Percentiles rank a stretch among this genome's conserved stretches.
These are phyloP conservation scores for Hirudinaria manillensis DNA, from an alignment of 2,888 invertebrate genomes.

Conservation along the genomic window DNA sequence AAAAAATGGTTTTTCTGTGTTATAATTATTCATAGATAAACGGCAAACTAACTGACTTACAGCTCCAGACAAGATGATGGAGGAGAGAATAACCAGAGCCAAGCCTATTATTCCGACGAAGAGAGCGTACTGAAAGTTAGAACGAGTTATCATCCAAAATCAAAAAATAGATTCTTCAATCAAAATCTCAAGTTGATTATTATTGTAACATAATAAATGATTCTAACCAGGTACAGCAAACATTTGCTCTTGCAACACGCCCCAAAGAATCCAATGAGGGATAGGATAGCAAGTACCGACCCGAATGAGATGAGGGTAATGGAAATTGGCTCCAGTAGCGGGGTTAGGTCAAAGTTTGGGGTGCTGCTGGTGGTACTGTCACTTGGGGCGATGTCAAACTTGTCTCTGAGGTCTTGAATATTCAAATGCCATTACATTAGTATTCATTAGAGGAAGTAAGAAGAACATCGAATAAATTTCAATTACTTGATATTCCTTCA, in stretches of 20 bases:
- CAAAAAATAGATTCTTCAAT: too few species aligned
- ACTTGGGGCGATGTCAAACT: background rate
- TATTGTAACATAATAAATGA: background rate
- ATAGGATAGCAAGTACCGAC: background rate
- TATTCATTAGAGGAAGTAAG: too few species aligned
- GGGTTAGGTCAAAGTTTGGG: background rate
- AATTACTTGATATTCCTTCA: background rate
- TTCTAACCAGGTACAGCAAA: background rate
- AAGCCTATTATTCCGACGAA: background rate
- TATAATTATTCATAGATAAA: background rate
- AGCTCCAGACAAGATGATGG: background rate
- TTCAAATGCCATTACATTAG: too few species aligned
- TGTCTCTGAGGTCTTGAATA: too few species aligned
- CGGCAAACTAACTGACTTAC: background rate
- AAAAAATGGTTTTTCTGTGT: background rate
- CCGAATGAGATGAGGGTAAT: slow-evolving; percentile 1
- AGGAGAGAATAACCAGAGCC: background rate
- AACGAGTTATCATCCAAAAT: background rate
- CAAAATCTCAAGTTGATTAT: too few species aligned
- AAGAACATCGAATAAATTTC: background rate
- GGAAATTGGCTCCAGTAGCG: background rate
- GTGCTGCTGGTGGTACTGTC: background rate
- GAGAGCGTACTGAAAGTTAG: background rate
- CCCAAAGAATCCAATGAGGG: slow-evolving; percentile 1
- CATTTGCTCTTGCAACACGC: slow-evolving; percentile 12